Conservation (phyloP, 2,888 invertebrate species). For the Leptinotarsa juncta region DNA sequence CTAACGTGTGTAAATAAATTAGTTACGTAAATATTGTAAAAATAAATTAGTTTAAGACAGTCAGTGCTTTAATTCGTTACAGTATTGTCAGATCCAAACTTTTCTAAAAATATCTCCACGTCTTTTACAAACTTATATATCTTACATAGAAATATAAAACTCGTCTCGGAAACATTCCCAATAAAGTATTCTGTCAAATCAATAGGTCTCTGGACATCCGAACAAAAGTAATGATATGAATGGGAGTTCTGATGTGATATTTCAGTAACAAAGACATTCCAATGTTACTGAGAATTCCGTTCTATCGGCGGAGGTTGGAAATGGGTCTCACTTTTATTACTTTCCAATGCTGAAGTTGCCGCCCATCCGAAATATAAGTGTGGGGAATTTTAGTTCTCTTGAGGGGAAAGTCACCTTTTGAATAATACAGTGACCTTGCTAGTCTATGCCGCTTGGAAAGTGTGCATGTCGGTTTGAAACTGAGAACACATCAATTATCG, state of each 20-base stretch:
- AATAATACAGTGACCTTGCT: not conserved
- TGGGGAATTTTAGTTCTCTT: not conserved
- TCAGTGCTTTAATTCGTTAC: too few relatives aligned
- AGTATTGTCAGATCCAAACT: too few relatives aligned
- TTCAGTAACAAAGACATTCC: not conserved
- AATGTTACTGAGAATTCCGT: not conserved
- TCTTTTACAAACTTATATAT: too few relatives aligned
- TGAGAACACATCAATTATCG: too few relatives aligned
- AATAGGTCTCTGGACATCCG: not conserved
- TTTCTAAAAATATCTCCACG: too few relatives aligned
- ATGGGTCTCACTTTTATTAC: not conserved
- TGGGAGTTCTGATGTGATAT: conserved; percentile 3
- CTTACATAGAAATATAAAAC: not conserved
- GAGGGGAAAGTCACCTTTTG: not conserved
- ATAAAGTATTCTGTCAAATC: not conserved
- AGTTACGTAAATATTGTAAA: too few relatives aligned
- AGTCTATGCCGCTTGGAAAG: not conserved
- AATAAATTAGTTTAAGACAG: too few relatives aligned
- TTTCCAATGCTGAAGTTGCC: not conserved
- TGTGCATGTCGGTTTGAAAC: not conserved
- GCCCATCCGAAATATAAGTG: not conserved
- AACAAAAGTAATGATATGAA: not conserved
- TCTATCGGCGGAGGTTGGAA: not conserved
- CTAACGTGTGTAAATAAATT: too few relatives aligned
- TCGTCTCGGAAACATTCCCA: not conserved